phyloP scores from a whole-genome alignment of 2,888 invertebrate species.

The Lycaena phlaeas region DNA sequence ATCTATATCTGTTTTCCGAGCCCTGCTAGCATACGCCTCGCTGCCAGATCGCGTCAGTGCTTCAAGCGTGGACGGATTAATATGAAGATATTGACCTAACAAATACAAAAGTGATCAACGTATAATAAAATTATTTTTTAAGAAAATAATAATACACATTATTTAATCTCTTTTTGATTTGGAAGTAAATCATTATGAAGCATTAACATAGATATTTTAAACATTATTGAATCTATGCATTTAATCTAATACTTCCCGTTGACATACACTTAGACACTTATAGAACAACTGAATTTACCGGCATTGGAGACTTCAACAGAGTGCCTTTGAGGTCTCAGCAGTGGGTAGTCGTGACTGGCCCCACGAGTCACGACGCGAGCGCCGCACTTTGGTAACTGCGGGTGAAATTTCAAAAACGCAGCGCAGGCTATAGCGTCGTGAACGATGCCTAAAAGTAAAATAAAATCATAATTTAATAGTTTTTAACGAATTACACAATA shows the following conservation, averaged over 20 bases:
- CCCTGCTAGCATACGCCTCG: slow-evolving; percentile 84
- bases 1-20: slow-evolving; percentile 48
- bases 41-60: slow-evolving; percentile 83
- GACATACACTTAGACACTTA: too few relatives aligned
- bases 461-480: too few relatives aligned
- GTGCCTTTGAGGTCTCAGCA: slow-evolving; percentile 77
- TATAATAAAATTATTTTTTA: too few relatives aligned
- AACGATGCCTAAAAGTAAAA: slow-evolving; percentile 82
- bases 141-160: too few relatives aligned
- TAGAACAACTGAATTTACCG: slow-evolving; percentile 32
- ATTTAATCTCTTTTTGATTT: too few relatives aligned
- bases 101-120: too few relatives aligned
- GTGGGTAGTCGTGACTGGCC: slow-evolving; percentile 29
- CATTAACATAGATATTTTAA: too few relatives aligned
- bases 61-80: slow-evolving; percentile 85
- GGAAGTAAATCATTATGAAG: too few relatives aligned
- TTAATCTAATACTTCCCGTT: too few relatives aligned
- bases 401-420: slow-evolving; percentile 95
- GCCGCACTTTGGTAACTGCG: slow-evolving; percentile 86
- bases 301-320: slow-evolving; percentile 88
- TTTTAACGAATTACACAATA: too few relatives aligned
- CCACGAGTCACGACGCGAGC: slow-evolving; percentile 78
- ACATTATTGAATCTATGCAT: too few relatives aligned
- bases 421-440: slow-evolving; percentile 99
- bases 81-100: slow-evolving; percentile 80